phyloP scores from a whole-genome alignment of 2,797 vertebrate species.

The Knipowitschia caucasica region DNA sequence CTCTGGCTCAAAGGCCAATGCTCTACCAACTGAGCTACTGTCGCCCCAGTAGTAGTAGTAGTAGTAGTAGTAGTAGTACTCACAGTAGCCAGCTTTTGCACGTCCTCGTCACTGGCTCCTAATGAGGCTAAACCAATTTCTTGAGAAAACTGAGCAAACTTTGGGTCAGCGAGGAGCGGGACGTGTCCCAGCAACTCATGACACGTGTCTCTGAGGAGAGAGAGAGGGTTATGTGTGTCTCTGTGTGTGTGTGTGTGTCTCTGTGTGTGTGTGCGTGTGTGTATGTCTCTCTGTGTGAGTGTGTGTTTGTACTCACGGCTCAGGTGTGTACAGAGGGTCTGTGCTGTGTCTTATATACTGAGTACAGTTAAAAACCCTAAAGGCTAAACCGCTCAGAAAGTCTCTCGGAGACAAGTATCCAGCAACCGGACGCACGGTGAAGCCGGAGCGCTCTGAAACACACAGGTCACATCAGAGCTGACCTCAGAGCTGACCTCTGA shows the following conservation, averaged over 20 bases:
- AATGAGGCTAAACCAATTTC: constrained; percentile 89
- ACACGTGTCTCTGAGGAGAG: constrained; percentile 80
- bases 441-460: constrained; percentile 83
- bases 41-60: background rate
- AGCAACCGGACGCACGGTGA: constrained; percentile 88
- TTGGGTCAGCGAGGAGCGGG: constrained; percentile 87
- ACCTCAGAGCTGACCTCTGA: no score
- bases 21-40: no score
- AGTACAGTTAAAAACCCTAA: constrained; percentile 94
- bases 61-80: constrained; percentile 15
- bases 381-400: constrained; percentile 92
- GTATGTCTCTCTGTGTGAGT: background rate
- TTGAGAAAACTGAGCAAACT: constrained; percentile 90
- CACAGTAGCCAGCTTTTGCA: constrained; percentile 87
- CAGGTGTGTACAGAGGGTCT: constrained; percentile 89
- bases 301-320: constrained; percentile 79
- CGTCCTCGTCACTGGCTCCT: constrained; percentile 84
- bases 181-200: constrained; percentile 88
- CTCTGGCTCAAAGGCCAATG: no score
- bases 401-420: constrained; percentile 91
- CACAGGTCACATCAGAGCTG: no score
- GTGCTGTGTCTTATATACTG: constrained; percentile 93
- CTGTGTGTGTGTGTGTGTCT: background rate
- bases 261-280: background rate
- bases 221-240: background rate